Base-by-base conservation (phyloP, 2,888 invertebrate genomes). In the Drymonia ruficornis region DNA sequence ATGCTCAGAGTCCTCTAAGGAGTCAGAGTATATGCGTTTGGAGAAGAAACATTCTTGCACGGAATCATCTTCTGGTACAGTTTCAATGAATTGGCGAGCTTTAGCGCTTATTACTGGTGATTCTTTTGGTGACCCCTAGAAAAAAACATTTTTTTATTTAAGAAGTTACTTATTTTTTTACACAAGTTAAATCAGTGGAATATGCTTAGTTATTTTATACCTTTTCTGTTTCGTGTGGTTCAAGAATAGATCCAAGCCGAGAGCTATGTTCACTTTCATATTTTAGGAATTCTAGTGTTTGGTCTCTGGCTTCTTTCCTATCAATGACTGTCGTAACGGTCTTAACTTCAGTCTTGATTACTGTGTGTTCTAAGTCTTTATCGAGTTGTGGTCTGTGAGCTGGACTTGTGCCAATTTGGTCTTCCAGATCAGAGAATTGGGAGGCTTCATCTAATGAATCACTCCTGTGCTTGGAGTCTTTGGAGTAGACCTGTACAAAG, bases 1-100 rank as follows among this genome's bases (percentile, higher is more conserved):
- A 43, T 93, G 90, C 65, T 93, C 93, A 0, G 93, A 93, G 63
- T 93, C 93, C 77, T 93, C 93, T 55, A 93, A 73, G 0, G 93
- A 93, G 65, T 93, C 93, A 1, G 93, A 93, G 56, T 93, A 93
- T 45, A 93, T 93, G 18, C 93, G 83, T 70, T 93, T 93, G 0
- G 93, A 93, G 63, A 93, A 93, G 77, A 93, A 93, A 54, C 93
- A 93, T 78, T 93, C 93, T 72, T 93, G 93, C 8, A 93, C 93
- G 6, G 93, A 93, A 67, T 93, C 93, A 70, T 93, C 93, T 80
- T 93, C 93, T 6, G 93, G 93, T n/a, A 93, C 93, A 8, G 93
- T 93, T 71, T 93, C 93, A 60, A 93, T 93, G 60, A 93, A 93
- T 58, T 93, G 93, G 1, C 93, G 83, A 16, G 93, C 93, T 68